phyloP scores from a whole-genome alignment of 2,888 invertebrate genomes.

The Mystacides longicornis region DNA sequence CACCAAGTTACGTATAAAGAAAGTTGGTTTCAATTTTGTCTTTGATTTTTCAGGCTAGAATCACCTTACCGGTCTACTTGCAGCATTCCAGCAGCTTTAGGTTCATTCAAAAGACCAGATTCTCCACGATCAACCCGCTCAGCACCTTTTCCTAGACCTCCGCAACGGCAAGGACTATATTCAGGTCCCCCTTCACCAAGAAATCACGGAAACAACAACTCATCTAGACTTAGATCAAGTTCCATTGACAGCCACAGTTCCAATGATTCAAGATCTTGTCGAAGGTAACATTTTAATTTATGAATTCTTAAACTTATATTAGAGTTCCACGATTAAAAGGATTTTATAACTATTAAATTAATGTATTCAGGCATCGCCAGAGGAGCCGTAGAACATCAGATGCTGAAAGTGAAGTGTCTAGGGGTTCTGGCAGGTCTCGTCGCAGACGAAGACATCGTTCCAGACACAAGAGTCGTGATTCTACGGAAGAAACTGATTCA shows the following conservation, averaged over 20 bases:
- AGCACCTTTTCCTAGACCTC: constrained; percentile 53
- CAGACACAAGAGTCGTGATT: constrained; percentile 64
- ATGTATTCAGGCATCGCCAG: constrained; percentile 62
- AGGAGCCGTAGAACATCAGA: constrained; percentile 78
- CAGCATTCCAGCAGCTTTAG: constrained; percentile 42
- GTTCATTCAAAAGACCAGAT: constrained; percentile 47
- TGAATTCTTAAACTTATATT: no score
- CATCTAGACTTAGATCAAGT: constrained; percentile 59
- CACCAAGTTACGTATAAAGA: neutral
- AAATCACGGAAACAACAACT: constrained; percentile 66
- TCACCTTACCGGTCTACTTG: constrained; percentile 46
- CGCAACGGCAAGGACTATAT: constrained; percentile 58
- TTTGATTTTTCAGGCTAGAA: constrained; percentile 34
- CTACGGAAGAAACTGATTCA: constrained; percentile 61
- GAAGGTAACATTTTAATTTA: constrained; percentile 50
- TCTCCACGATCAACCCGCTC: constrained; percentile 78
- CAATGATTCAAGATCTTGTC: constrained; percentile 72
- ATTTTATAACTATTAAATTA: no score
- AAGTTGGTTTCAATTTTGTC: neutral
- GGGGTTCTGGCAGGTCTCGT: constrained; percentile 73
- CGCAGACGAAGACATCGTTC: constrained; percentile 70
- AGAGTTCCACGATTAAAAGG: no score
- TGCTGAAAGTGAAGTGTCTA: constrained; percentile 83
- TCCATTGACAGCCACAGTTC: constrained; percentile 87
- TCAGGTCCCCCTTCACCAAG: constrained; percentile 69